phyloP scores from a whole-genome alignment of 2,797 vertebrate genomes.

The Pogonophryne albipinna region DNA sequence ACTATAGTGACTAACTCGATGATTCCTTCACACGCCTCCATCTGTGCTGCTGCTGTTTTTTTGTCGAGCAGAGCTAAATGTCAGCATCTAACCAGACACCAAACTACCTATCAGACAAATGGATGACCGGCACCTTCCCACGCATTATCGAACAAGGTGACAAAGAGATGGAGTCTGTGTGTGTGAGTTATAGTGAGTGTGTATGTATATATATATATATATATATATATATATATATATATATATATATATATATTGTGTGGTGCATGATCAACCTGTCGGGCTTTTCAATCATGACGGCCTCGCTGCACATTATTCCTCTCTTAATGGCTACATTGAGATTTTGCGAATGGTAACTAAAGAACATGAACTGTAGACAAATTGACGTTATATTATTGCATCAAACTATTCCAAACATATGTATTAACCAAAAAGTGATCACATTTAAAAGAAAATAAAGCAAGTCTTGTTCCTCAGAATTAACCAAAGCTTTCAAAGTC shows the following conservation, averaged over 20 bases:
- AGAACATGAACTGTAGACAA: background rate
- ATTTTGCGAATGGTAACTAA: background rate
- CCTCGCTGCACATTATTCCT: background rate
- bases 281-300: too few relatives aligned
- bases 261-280: too few relatives aligned
- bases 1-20: too few relatives aligned
- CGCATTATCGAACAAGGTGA: slow-evolving; percentile 25
- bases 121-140: slow-evolving; percentile 36
- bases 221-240: background rate
- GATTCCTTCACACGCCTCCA: background rate
- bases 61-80: slow-evolving; percentile 50
- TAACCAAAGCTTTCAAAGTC: background rate
- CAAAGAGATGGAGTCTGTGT: slow-evolving; percentile 2
- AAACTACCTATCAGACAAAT: slow-evolving; percentile 36
- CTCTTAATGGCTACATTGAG: too few relatives aligned
- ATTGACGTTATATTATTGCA: too few relatives aligned
- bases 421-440: background rate
- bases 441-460: background rate
- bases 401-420: background rate
- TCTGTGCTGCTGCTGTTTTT: slow-evolving; percentile 37
- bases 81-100: slow-evolving; percentile 39
- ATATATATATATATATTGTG: background rate
- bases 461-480: background rate
- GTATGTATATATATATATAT: background rate
- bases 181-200: background rate